Conservation (phyloP, 2,113 vertebrate species). For the Bubalus kerabau region DNA sequence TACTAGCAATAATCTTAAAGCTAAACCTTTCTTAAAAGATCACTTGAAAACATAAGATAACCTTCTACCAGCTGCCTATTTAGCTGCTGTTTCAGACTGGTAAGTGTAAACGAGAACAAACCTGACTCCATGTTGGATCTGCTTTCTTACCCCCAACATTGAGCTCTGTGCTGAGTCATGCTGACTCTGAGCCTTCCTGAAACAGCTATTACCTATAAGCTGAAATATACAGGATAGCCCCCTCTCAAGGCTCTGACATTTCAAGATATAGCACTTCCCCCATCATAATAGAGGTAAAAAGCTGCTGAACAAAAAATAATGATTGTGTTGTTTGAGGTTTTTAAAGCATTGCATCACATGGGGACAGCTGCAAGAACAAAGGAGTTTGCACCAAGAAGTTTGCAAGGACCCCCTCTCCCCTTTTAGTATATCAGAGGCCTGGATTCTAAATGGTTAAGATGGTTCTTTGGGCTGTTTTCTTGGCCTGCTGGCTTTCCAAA, state of each 20-base stretch:
- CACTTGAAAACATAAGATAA: neutral
- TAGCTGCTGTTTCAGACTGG: neutral
- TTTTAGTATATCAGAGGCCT: neutral
- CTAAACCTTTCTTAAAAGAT: neutral
- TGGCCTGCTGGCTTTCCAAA: neutral
- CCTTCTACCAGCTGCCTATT: neutral
- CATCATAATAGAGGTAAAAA: neutral
- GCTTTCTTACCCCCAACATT: too few relatives aligned
- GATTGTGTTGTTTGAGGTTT: neutral
- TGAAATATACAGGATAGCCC: neutral
- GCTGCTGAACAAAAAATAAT: neutral
- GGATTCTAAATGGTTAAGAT: neutral
- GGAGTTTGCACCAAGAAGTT: neutral
- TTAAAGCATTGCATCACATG: neutral
- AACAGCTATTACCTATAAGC: neutral
- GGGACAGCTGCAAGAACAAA: neutral
- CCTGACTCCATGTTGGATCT: neutral
- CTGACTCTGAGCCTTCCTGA: neutral
- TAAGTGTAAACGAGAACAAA: neutral
- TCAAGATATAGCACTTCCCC: neutral
- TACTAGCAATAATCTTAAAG: neutral
- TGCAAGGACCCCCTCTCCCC: neutral
- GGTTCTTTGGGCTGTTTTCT: neutral
- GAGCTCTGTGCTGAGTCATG: neutral
- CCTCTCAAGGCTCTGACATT: neutral